These are phyloP conservation scores for Streptopelia turtur DNA, from an alignment of 2,797 vertebrate species.

Conservation along the genomic window DNA sequence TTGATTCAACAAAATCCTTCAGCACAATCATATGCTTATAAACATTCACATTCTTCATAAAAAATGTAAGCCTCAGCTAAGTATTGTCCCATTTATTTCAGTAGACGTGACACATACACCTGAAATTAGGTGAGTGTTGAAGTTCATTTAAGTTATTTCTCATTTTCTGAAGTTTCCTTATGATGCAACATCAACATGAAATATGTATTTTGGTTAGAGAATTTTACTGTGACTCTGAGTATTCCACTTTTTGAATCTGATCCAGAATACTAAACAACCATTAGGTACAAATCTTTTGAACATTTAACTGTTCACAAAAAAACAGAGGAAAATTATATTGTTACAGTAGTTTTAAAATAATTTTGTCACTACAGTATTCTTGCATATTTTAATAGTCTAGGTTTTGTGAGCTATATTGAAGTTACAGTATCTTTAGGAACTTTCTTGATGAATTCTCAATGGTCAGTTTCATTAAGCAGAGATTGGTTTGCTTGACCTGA, in stretches of 20 bases:
- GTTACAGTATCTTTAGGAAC: slow-evolving; percentile 6
- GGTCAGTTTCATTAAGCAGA: slow-evolving; percentile 55
- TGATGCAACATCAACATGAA: not conserved
- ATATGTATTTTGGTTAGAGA: not conserved
- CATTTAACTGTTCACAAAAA: not conserved
- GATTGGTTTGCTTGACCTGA: slow-evolving; percentile 62
- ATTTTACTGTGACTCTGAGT: not conserved
- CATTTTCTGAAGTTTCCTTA: slow-evolving; percentile 16
- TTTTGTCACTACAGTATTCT: slow-evolving; percentile 28
- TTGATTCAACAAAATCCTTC: not conserved
- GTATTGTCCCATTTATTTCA: not conserved
- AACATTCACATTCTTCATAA: not conserved
- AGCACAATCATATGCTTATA: not conserved
- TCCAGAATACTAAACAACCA: slow-evolving; percentile 1
- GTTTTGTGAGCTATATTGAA: slow-evolving; percentile 29
- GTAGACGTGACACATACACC: not conserved
- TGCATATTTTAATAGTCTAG: slow-evolving; percentile 27
- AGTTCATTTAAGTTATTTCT: not conserved
- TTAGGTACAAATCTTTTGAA: slow-evolving; percentile 26
- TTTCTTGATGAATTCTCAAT: slow-evolving; percentile 44
- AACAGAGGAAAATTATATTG: slow-evolving; percentile 22
- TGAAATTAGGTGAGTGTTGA: not conserved
- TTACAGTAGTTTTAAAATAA: not conserved
- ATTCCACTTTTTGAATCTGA: not conserved
- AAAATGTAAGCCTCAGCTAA: not conserved